Base-by-base conservation (phyloP, 2,113 vertebrate genomes). In the Trinectes maculatus region DNA sequence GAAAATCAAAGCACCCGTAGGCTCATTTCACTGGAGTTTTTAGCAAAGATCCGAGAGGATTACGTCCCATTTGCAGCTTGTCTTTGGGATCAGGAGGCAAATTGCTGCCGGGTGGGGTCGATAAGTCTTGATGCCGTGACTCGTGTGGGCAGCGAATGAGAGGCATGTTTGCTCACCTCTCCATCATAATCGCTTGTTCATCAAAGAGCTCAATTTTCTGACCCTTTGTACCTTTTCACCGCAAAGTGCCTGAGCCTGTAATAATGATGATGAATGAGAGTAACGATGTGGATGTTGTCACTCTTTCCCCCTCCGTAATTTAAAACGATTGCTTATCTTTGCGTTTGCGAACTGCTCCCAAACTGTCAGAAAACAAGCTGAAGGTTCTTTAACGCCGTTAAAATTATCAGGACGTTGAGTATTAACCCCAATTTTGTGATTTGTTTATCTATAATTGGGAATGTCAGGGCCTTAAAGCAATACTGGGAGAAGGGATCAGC, bases 201-300 rank as follows among this genome's bases (percentile, higher is more conserved):
- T 87, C 68, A 87, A 57, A 76, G 68, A 53, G 49, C 78, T 84
- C 72, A 73, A 80, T 81, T 78, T 58, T 80, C 75, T 64, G 60
- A 29, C 65, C 26, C 54, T 80, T 81, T 74, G 55, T 61, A 83
- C 67, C 60, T 73, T 79, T 82, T 66, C 37, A 46, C 49, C 13
- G 63, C 74, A 74, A 74, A 85, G 67, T 71, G 63, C 34, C 68
- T 1, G 24, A 49, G 57, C 57, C 58, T 0, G 16, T 64, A 85
- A n/a, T n/a, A n/a, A 89, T 81, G 78, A 86, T 83, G 88, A 90
- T 52, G 28, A 72, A 88, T 61, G 71, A 62, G 76, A 12, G 55
- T 74, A 62, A 84, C 78, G 56, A 66, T 42, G 62, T 69, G 64
- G 70, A 86, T 76, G 77, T 31, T 82, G 74, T 86, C 69, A 84